phyloP scores from a whole-genome alignment of 2,888 invertebrate species.

The Hyles lineata region DNA sequence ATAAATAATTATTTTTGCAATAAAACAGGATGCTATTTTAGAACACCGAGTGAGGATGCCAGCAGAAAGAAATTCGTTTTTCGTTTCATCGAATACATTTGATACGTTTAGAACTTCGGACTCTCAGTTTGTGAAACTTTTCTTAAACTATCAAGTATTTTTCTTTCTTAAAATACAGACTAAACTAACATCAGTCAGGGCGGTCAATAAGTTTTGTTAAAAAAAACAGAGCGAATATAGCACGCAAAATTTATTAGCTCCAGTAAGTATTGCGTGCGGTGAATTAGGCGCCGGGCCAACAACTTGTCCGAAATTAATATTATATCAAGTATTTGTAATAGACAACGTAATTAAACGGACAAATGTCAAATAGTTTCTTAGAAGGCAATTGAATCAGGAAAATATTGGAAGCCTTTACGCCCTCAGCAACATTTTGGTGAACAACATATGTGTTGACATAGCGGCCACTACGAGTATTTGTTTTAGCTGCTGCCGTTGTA shows the following conservation, averaged over 20 bases:
- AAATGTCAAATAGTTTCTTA: background rate
- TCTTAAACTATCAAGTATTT: constrained; percentile 19
- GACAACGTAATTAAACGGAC: constrained; percentile 48
- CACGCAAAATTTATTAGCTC: constrained; percentile 65
- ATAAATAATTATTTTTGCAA: background rate
- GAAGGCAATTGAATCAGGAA: background rate
- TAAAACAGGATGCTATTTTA: background rate
- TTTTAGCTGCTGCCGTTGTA: background rate
- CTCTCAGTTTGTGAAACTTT: background rate
- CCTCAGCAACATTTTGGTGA: background rate
- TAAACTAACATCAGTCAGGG: constrained; percentile 43
- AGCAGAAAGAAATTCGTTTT: constrained; percentile 1
- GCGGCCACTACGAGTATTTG: background rate
- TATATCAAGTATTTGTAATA: constrained; percentile 59
- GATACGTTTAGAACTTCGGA: background rate
- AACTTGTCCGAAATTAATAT: constrained; percentile 66
- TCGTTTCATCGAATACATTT: constrained; percentile 6
- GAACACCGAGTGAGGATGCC: background rate
- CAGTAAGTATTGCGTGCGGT: constrained; percentile 64
- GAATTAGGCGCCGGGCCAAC: constrained; percentile 74
- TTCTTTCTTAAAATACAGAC: constrained; percentile 26
- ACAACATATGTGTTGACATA: background rate
- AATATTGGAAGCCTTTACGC: background rate
- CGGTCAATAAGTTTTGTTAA: constrained; percentile 46
- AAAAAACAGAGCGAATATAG: constrained; percentile 67